Base-by-base conservation (phyloP, 2,797 vertebrate genomes). In the Botia almorhae region DNA sequence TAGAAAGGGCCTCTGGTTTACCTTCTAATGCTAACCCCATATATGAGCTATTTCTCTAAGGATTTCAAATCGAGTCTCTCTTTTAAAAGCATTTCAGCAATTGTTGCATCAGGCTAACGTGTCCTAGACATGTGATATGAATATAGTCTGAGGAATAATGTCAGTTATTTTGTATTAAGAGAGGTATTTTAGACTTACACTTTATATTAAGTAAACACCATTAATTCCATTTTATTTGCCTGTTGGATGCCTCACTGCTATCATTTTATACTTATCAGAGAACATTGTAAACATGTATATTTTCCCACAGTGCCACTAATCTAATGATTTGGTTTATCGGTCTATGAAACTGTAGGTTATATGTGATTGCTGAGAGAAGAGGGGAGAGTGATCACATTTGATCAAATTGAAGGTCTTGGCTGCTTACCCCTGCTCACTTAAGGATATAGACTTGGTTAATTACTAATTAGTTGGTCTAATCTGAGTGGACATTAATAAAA, bases 391-490 rank as follows among this genome's bases (percentile, higher is more conserved):
- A 90, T 86, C 74, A 80, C 80, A 87, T 89, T 85, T 80, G 82
- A 89, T 92, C 88, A 71, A 83, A 81, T 86, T 78, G 87, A 77
- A 90, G 78, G 89, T 89, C 89, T 77, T 88, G 85, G 76, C 85
- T 80, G 86, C 55, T 75, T 33, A 72, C 82, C 39, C 87, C 83
- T 84, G 89, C 89, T 87, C 87, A 89, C 83, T 85, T 85, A 89
- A 90, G 82, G 83, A 70, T 43, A 80, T 50, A 85, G 81, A 84
- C 61, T 56, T 80, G 36, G 68, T 70, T 87, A 82, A 85, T 79
- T 82, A 82, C 83, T 91, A 87, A 90, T 89, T 87, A 86, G 71
- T 67, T 65, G 29, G 85, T 89, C 87, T 82, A 76, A 83, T 84
- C 55, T 70, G 80, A 81, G 61, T 16, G 81, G 82, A 86, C 56